phyloP scores from a whole-genome alignment of 2,797 vertebrate genomes.

The Enoplosus armatus region DNA sequence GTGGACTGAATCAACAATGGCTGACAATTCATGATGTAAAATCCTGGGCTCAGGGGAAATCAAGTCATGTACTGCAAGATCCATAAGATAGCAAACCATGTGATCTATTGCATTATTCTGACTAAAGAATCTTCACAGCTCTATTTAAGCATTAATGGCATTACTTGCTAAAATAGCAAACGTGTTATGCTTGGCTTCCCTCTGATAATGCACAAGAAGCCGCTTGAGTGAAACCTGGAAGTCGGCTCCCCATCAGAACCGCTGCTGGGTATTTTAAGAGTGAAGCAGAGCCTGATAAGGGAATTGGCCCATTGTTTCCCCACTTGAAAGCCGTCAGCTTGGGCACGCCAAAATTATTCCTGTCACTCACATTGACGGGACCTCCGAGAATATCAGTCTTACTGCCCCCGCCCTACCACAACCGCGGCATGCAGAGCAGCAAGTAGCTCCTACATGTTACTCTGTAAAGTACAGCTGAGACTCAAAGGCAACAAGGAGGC shows the following conservation, averaged over 20 bases:
- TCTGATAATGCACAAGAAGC: constrained; percentile 25
- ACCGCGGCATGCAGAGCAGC: constrained; percentile 44
- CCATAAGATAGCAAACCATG: not conserved
- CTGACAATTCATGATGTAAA: not conserved
- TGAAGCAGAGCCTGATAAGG: constrained; percentile 61
- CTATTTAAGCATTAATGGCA: constrained; percentile 25
- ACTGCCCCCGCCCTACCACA: not conserved
- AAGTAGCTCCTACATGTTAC: constrained; percentile 45
- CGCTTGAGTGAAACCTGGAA: constrained; percentile 45
- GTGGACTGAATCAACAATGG: not conserved
- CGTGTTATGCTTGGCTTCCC: constrained; percentile 19
- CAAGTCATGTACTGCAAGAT: no score
- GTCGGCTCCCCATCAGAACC: constrained; percentile 59
- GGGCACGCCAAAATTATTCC: constrained; percentile 64
- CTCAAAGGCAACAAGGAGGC: constrained; percentile 17
- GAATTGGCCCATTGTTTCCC: constrained; percentile 70
- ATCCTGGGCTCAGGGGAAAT: not conserved
- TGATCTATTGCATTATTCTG: not conserved
- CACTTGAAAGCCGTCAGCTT: constrained; percentile 68
- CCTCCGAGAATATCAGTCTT: constrained; percentile 54
- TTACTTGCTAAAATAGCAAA: constrained; percentile 29
- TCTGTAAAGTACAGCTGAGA: constrained; percentile 40
- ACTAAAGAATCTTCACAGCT: not conserved
- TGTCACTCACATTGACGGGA: constrained; percentile 67
- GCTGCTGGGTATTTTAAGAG: constrained; percentile 68